phyloP scores from a whole-genome alignment of 2,113 vertebrate genomes.

The Nanorana parkeri region DNA sequence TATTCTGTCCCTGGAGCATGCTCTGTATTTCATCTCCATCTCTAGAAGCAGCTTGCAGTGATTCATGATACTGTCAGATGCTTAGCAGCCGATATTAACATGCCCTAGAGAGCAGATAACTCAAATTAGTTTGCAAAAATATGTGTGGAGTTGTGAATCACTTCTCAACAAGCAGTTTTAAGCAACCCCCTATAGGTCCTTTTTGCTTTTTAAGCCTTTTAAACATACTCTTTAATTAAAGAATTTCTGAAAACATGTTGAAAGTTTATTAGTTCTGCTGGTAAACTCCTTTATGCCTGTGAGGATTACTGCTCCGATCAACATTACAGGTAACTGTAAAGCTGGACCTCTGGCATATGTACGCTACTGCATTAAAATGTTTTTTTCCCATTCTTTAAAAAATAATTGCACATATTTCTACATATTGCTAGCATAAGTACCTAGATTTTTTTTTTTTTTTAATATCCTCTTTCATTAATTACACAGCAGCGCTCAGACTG shows the following conservation, averaged over 20 bases:
- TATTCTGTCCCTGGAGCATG: constrained; percentile 12
- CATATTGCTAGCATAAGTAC: too few species aligned
- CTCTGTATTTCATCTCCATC: constrained; percentile 15
- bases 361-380: too few species aligned
- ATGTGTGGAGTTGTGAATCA: background rate
- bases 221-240: constrained; percentile 4
- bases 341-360: too few species aligned
- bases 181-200: background rate
- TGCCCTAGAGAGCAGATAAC: constrained; percentile 31
- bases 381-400: too few species aligned
- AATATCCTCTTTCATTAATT: too few species aligned
- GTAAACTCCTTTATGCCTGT: too few species aligned
- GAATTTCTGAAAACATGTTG: background rate
- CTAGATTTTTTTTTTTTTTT: too few species aligned
- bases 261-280: background rate
- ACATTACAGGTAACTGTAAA: too few species aligned
- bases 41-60: constrained; percentile 18
- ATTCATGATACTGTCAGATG: constrained; percentile 37
- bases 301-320: too few species aligned
- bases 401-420: too few species aligned
- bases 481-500: too few species aligned
- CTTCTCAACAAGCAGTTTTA: constrained; percentile 16
- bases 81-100: constrained; percentile 25
- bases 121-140: constrained; percentile 13
- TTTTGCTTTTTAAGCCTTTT: background rate